Evolutionary conservation across 2,888 invertebrate genomes (phyloP), one percentile per base, ranked within the genome.

Genomic region (Lasioglossum figueresi): DNA sequence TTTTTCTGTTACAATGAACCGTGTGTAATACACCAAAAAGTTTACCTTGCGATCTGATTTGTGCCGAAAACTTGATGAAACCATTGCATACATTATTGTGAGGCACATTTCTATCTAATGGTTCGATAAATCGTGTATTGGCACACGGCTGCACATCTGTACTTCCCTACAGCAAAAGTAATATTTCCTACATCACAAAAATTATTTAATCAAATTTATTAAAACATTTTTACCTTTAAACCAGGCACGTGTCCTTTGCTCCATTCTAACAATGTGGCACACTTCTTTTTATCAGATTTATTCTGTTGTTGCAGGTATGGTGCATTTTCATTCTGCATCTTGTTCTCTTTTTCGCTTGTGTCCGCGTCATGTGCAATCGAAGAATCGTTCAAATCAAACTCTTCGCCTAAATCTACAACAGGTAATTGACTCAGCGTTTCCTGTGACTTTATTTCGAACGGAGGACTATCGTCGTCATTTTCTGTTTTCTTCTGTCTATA

Each of bases 1-100:
- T 43, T 27, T 2, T 70, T 70, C n/a, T 12, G 23, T 70, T 70
- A n/a, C 2, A n/a, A n/a, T 5, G 19, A 37, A 23, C 16, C 23
- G 0, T 37, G 8, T 34, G 37, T 8, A 12, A 34, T 10, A 31
- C 10, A 37, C 8, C 8, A 37, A 10, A 1, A 23, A 23, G 10
- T 90, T 91, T 92, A 95, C 95, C 93, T 92, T 94, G 90, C n/a
- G 89, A 82, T 88, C 94, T 92, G 48, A 91, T 90, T 80, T 93
- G 90, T 56, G 91, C 89, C n/a, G 95, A 94, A 89, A 94, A 95
- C 86, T 94, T 93, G 19, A 92, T 90, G 87, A 95, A 95, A 43
- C 92, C 92, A 45, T 86, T 34, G 40, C 80, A 85, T 27, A 82
- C 68, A 40, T 75, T 74, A 27, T 19, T 27, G 37, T 14, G 48